phyloP scores from a whole-genome alignment of 2,888 invertebrate species.

The Orthonevra nobilis region DNA sequence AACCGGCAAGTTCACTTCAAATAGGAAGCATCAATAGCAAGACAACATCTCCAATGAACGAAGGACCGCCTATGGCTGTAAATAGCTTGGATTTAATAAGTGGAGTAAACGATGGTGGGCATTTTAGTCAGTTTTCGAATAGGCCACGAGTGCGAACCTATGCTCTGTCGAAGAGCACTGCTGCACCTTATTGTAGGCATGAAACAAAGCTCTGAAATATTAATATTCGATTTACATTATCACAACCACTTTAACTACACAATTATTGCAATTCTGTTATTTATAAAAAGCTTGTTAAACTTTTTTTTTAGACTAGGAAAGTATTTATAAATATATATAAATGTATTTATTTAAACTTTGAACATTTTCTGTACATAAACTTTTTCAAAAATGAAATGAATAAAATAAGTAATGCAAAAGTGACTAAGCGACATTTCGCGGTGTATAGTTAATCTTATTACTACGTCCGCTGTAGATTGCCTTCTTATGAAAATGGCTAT shows the following conservation, averaged over 20 bases:
- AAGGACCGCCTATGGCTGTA: constrained; percentile 65
- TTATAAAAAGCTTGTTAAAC: constrained; percentile 44
- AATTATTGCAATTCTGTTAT: constrained; percentile 35
- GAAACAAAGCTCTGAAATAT: constrained; percentile 73
- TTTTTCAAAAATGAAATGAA: too few species aligned
- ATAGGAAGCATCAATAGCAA: constrained; percentile 47
- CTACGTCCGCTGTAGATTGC: too few species aligned
- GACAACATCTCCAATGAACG: constrained; percentile 47
- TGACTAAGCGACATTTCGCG: too few species aligned
- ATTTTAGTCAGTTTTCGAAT: constrained; percentile 70
- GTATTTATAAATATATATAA: constrained; percentile 51
- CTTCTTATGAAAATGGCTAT: too few species aligned
- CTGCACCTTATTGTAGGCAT: constrained; percentile 71
- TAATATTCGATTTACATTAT: too few species aligned
- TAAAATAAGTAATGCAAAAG: too few species aligned
- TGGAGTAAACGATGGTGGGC: constrained; percentile 69
- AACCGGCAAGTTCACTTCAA: constrained; percentile 30
- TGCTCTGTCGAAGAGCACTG: constrained; percentile 70
- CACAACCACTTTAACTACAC: too few species aligned
- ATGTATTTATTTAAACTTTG: constrained; percentile 24
- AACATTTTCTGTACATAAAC: too few species aligned
- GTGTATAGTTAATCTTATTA: too few species aligned
- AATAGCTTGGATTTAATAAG: constrained; percentile 73
- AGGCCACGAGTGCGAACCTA: constrained; percentile 72
- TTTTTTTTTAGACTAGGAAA: constrained; percentile 44